Conservation (phyloP, 1,140 invertebrate species). For the Bradynema listronoti region DNA sequence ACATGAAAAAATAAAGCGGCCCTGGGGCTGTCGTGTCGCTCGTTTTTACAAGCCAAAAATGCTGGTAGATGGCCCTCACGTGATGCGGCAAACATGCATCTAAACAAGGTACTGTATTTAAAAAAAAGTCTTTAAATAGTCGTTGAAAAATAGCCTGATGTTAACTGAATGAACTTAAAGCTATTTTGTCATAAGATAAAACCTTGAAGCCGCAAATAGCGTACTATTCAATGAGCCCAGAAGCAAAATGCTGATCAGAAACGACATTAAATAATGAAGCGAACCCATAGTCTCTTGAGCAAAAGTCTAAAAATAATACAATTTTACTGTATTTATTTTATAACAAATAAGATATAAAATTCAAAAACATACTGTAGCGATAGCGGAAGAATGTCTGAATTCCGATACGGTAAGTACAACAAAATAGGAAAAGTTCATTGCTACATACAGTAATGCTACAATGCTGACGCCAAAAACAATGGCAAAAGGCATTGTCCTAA, state of each 20-base stretch:
- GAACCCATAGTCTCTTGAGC: constrained; percentile 42
- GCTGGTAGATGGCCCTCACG: constrained; percentile 44
- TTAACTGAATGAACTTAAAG: too few species aligned
- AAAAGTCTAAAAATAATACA: constrained; percentile 40
- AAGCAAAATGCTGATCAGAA: constrained; percentile 47
- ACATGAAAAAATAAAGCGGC: constrained; percentile 36
- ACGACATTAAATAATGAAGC: constrained; percentile 47
- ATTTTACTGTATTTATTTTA: too few species aligned
- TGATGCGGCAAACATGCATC: constrained; percentile 48
- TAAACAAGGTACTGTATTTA: too few species aligned
- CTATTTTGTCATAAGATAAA: too few species aligned
- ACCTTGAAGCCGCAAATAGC: constrained; percentile 47
- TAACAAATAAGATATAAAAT: constrained; percentile 1
- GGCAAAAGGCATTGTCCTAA: constrained; percentile 41
- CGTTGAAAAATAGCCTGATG: too few species aligned
- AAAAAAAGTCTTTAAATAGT: too few species aligned
- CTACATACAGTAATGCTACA: constrained; percentile 39
- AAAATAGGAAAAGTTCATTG: constrained; percentile 45
- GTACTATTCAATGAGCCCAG: constrained; percentile 53
- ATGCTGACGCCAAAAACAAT: constrained; percentile 44
- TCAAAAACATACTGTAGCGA: constrained; percentile 33
- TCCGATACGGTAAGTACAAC: constrained; percentile 32
- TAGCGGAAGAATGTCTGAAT: constrained; percentile 32
- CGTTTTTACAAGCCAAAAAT: constrained; percentile 39
- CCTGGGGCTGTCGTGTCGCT: constrained; percentile 28